Evolutionary conservation across 1,140 invertebrate species (phyloP).

Genomic region (Octopus bimaculoides): DNA sequence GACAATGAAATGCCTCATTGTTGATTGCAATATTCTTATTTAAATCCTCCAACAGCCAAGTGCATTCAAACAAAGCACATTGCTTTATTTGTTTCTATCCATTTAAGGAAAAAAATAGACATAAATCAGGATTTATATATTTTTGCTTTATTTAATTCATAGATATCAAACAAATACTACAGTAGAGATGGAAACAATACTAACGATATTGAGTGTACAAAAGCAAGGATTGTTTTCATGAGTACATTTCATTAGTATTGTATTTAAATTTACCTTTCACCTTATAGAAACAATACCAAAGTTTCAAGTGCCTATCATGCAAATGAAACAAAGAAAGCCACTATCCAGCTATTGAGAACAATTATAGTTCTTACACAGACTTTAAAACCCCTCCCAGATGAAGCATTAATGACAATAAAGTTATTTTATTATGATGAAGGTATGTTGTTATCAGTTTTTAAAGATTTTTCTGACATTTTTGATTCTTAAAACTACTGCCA

Average conservation of each 20-base stretch:
- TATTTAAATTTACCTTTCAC: conserved; percentile 2
- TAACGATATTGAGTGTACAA: too few species aligned
- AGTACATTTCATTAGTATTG: neutral
- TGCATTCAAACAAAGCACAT: too few species aligned
- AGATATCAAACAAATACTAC: too few species aligned
- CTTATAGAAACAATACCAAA: conserved; percentile 50
- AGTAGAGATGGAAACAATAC: too few species aligned
- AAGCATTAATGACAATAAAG: conserved; percentile 57
- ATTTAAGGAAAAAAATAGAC: too few species aligned
- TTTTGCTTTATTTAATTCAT: too few species aligned
- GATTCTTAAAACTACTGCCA: neutral
- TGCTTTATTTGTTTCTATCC: too few species aligned
- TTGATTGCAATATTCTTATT: too few species aligned
- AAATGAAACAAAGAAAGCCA: conserved; percentile 54
- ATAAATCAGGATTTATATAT: too few species aligned
- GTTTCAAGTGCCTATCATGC: conserved; percentile 44
- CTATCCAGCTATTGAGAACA: conserved; percentile 52
- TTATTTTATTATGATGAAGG: conserved; percentile 58
- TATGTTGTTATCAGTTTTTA: conserved; percentile 24
- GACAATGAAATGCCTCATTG: too few species aligned
- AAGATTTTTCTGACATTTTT: neutral
- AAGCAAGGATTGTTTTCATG: too few species aligned
- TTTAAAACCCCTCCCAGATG: conserved; percentile 51
- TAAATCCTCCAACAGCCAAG: too few species aligned
- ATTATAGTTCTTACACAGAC: conserved; percentile 54